Conservation (phyloP, 2,888 invertebrate genomes). For the Lepeophtheirus nordmannii region DNA sequence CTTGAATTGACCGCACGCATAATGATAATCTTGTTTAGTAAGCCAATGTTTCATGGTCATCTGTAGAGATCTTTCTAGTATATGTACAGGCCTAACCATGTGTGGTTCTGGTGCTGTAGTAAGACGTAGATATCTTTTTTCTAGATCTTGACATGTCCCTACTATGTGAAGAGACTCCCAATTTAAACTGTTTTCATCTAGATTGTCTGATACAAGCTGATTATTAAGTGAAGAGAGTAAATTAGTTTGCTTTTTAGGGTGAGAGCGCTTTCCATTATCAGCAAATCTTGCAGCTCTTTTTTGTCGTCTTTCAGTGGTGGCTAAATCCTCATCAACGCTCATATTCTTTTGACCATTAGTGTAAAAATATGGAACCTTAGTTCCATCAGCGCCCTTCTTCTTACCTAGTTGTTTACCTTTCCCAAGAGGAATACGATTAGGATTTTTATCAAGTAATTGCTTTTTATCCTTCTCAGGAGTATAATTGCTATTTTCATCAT, state of each 20-base stretch:
- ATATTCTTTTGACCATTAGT: constrained; percentile 26
- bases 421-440: constrained; percentile 23
- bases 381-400: neutral
- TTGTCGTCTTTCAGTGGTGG: constrained; percentile 52
- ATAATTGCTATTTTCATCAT: neutral
- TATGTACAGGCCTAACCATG: constrained; percentile 45
- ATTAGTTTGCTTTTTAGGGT: neutral
- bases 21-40: constrained; percentile 77
- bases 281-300: constrained; percentile 75
- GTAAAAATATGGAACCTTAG: constrained; percentile 22
- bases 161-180: constrained; percentile 75
- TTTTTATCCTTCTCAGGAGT: neutral
- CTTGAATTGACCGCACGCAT: constrained; percentile 95
- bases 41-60: constrained; percentile 85
- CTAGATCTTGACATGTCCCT: constrained; percentile 81
- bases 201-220: constrained; percentile 11
- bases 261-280: constrained; percentile 11
- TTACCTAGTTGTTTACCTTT: constrained; percentile 11
- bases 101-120: constrained; percentile 43
- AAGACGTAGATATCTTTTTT: constrained; percentile 86
- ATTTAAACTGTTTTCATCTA: constrained; percentile 53
- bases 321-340: constrained; percentile 29
- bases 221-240: constrained; percentile 10
- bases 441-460: constrained; percentile 10
- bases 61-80: constrained; percentile 65